Conservation (phyloP, 2,888 invertebrate genomes). For the Rutpela maculata region DNA sequence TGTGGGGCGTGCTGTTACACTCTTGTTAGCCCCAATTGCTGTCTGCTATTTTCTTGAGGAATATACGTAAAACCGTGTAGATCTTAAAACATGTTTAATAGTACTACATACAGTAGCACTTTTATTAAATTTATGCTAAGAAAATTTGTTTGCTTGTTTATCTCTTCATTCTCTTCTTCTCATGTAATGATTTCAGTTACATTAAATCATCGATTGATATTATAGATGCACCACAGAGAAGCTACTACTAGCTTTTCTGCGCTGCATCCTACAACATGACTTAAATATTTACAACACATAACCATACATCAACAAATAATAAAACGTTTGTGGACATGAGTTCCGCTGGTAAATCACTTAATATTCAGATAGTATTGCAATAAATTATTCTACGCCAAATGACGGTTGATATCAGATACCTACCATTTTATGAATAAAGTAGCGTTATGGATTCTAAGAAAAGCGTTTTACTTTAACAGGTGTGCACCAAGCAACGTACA, state of each 20-base stretch:
- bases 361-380: conserved; percentile 15
- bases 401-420: background rate
- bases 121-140: no score
- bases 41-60: no score
- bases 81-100: no score
- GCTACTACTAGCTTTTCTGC: no score
- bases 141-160: no score
- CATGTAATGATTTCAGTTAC: no score
- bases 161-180: no score
- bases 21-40: no score
- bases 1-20: no score
- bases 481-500: background rate
- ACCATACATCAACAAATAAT: conserved; percentile 9
- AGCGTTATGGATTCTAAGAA: conserved; percentile 10
- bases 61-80: no score
- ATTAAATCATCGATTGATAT: background rate
- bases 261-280: background rate
- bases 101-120: no score
- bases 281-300: conserved; percentile 6
- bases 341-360: conserved; percentile 14
- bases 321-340: conserved; percentile 17
- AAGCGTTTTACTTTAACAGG: conserved; percentile 9
- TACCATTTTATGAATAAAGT: conserved; percentile 15
- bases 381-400: conserved; percentile 23
- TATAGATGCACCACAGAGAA: background rate